Conservation (phyloP, 1,140 invertebrate species). For the Bradysia coprophila region DNA sequence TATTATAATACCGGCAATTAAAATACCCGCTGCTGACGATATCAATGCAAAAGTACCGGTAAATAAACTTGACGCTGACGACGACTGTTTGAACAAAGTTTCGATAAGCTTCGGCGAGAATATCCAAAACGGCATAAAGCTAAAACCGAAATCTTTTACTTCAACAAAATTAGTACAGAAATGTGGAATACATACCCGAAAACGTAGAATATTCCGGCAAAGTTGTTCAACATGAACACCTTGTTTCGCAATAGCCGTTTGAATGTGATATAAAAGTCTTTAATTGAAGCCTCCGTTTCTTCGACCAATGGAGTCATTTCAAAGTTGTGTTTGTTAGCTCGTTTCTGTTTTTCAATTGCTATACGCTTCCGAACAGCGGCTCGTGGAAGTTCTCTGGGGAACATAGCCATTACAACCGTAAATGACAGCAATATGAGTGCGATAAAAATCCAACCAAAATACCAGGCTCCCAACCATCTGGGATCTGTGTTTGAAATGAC, state of each 20-base stretch:
- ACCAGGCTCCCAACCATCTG: slow-evolving; percentile 55
- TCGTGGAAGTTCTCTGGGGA: slow-evolving; percentile 32
- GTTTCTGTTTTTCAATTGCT: neutral
- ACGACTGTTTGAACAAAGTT: slow-evolving; percentile 51
- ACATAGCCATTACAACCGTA: slow-evolving; percentile 34
- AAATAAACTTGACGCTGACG: slow-evolving; percentile 35
- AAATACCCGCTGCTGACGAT: slow-evolving; percentile 49
- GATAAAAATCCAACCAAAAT: slow-evolving; percentile 35
- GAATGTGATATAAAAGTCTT: slow-evolving; percentile 33
- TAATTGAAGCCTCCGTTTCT: neutral
- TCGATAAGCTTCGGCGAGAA: slow-evolving; percentile 63
- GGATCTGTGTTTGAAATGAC: slow-evolving; percentile 37
- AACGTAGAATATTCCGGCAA: slow-evolving; percentile 37
- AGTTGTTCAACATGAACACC: slow-evolving; percentile 35
- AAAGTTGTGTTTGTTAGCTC: neutral
- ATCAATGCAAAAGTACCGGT: slow-evolving; percentile 50
- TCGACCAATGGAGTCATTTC: neutral
- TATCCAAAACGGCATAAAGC: slow-evolving; percentile 54
- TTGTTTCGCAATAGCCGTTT: slow-evolving; percentile 37
- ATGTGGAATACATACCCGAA: no score
- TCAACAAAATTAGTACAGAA: no score
- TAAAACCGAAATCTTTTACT: slow-evolving; percentile 49
- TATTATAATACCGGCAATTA: slow-evolving; percentile 46
- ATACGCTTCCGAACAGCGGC: neutral
- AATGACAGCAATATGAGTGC: slow-evolving; percentile 12